Conservation (phyloP, 2,888 invertebrate species). For the Pherbina coryleti region DNA sequence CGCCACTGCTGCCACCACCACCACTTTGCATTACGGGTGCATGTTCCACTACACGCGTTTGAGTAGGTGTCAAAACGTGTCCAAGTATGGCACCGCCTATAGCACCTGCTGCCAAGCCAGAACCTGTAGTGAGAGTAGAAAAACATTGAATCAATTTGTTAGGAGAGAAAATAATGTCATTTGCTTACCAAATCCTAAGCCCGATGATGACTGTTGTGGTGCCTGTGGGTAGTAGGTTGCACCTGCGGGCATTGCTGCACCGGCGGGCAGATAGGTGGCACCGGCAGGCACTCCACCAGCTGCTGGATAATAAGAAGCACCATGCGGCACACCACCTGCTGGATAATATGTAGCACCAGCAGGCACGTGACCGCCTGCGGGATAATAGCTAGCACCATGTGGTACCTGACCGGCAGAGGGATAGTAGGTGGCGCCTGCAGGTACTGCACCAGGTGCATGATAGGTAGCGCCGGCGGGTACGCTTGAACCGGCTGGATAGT, state of each 20-base stretch:
- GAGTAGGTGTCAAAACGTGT: slow-evolving; percentile 64
- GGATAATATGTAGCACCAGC: slow-evolving; percentile 53
- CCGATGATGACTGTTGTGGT: slow-evolving; percentile 65
- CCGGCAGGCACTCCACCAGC: slow-evolving; percentile 59
- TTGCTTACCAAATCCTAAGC: slow-evolving; percentile 66
- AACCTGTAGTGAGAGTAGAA: slow-evolving; percentile 53
- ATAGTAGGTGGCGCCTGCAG: slow-evolving; percentile 52
- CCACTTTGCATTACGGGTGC: slow-evolving; percentile 52
- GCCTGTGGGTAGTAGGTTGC: slow-evolving; percentile 58
- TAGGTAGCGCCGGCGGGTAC: slow-evolving; percentile 51
- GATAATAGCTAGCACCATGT: slow-evolving; percentile 45
- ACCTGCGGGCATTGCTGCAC: slow-evolving; percentile 58
- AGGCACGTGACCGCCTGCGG: slow-evolving; percentile 46
- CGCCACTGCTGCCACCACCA: slow-evolving; percentile 51
- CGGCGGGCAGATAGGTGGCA: slow-evolving; percentile 57
- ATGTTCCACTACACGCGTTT: slow-evolving; percentile 54
- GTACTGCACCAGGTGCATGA: slow-evolving; percentile 52
- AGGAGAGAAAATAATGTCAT: background rate
- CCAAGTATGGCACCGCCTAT: slow-evolving; percentile 66
- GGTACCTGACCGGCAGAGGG: slow-evolving; percentile 52
- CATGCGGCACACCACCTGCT: slow-evolving; percentile 46
- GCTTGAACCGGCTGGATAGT: slow-evolving; percentile 50
- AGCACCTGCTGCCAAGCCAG: slow-evolving; percentile 66
- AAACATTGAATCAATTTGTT: slow-evolving; percentile 4
- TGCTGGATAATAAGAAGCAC: slow-evolving; percentile 55